phyloP scores from a whole-genome alignment of 2,888 invertebrate genomes.

The Drosophila nr. medialis region DNA sequence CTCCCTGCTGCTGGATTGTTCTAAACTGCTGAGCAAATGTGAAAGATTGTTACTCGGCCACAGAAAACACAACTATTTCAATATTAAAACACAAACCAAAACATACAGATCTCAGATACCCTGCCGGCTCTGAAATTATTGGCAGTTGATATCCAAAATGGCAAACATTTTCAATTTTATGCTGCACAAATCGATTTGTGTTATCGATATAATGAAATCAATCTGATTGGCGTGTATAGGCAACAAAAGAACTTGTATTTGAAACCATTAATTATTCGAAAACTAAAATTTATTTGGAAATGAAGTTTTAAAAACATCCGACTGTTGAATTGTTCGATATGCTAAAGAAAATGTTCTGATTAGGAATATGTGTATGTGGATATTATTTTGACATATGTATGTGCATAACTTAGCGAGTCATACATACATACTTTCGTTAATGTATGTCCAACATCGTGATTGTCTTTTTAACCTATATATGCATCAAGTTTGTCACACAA shows the following conservation, averaged over 20 bases:
- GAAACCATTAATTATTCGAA: not conserved
- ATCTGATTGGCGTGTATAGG: not conserved
- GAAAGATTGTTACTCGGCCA: slow-evolving; percentile 12
- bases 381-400: not conserved
- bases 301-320: not conserved
- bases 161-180: not conserved
- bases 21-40: slow-evolving; percentile 9
- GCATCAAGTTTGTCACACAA: slow-evolving; percentile 37
- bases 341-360: not conserved
- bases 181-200: not conserved
- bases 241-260: not conserved
- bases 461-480: not conserved
- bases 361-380: not conserved
- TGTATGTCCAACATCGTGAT: not conserved
- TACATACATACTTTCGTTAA: not conserved
- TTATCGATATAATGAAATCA: not conserved
- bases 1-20: slow-evolving; percentile 12
- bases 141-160: not conserved
- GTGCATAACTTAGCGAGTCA: not conserved
- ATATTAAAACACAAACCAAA: not conserved
- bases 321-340: not conserved
- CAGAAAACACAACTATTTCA: slow-evolving; percentile 11
- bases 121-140: not conserved
- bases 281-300: not conserved
- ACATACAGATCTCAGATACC: not conserved